These are phyloP conservation scores for Blastomussa wellsi DNA, from an alignment of 92 coral and sea anemone species.

Conservation along the genomic window DNA sequence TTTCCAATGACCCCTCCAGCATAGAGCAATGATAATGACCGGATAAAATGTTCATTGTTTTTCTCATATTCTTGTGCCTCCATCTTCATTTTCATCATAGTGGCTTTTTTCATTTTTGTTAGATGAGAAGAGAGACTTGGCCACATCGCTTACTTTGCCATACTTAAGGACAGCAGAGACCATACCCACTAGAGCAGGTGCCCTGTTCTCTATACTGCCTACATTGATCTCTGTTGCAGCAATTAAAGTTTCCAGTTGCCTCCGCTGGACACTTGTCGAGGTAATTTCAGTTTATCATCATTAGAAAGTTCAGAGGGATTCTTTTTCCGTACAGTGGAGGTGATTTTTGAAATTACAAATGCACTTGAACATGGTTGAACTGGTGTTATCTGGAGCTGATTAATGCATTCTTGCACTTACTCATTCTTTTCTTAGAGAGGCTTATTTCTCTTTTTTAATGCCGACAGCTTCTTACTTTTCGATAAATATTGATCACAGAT, in stretches of 20 bases:
- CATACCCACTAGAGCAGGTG: constrained; percentile 69
- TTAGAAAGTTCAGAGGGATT: constrained; percentile 51
- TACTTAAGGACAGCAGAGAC: constrained; percentile 57
- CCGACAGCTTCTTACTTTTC: constrained; percentile 1
- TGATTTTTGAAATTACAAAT: constrained; percentile 26
- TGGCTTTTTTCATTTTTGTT: constrained; percentile 49
- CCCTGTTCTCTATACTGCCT: constrained; percentile 57
- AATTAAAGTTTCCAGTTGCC: constrained; percentile 57
- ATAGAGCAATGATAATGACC: constrained; percentile 62
- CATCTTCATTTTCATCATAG: constrained; percentile 24
- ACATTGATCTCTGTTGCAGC: constrained; percentile 65
- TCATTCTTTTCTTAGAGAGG: constrained; percentile 24
- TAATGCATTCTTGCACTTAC: constrained; percentile 24
- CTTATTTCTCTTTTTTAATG: constrained; percentile 22
- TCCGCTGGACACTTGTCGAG: constrained; percentile 56
- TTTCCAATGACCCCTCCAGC: constrained; percentile 60
- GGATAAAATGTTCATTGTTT: constrained; percentile 61
- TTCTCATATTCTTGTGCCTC: constrained; percentile 58
- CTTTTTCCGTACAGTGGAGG: constrained; percentile 35
- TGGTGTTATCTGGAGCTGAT: constrained; percentile 8
- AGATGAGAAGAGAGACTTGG: constrained; percentile 30
- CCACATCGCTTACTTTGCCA: constrained; percentile 30
- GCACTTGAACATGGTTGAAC: constrained; percentile 20
- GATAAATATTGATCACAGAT: too few relatives aligned
- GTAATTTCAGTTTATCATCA: constrained; percentile 54